These are phyloP conservation scores for Torymus tubicola DNA, from an alignment of 2,888 invertebrate species.

Conservation along the genomic window DNA sequence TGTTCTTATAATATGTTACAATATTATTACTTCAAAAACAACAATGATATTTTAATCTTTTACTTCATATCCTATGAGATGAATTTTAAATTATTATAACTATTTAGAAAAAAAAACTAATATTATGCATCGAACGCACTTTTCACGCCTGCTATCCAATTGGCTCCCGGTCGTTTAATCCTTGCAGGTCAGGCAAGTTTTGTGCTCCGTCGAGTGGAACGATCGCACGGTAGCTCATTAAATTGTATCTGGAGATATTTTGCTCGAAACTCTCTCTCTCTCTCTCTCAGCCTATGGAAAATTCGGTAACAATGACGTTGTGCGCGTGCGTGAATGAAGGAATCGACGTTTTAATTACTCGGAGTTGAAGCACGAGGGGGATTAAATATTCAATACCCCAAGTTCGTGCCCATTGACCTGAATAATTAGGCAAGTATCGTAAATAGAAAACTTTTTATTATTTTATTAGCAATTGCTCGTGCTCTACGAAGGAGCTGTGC, in stretches of 20 bases:
- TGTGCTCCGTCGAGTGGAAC: conserved; percentile 66
- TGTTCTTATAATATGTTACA: too few relatives aligned
- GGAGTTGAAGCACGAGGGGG: not conserved
- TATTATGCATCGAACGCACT: too few relatives aligned
- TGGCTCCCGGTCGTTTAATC: conserved; percentile 60
- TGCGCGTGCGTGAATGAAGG: too few relatives aligned
- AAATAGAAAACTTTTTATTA: conserved; percentile 1
- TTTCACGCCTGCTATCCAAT: too few relatives aligned
- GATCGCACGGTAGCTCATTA: conserved; percentile 62
- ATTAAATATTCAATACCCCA: conserved; percentile 7
- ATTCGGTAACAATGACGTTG: not conserved
- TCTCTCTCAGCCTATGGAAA: not conserved
- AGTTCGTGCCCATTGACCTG: conserved; percentile 16
- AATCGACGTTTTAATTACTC: conserved; percentile 24
- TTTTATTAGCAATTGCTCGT: conserved; percentile 5
- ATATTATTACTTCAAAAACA: too few relatives aligned
- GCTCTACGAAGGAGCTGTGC: not conserved
- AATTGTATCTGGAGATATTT: conserved; percentile 41
- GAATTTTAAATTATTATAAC: too few relatives aligned
- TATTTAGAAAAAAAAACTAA: too few relatives aligned
- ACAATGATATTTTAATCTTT: too few relatives aligned
- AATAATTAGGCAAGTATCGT: conserved; percentile 28
- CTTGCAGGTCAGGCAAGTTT: conserved; percentile 60
- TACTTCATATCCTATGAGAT: too few relatives aligned
- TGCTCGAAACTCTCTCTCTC: too few relatives aligned